Base-by-base conservation (phyloP, 2,113 vertebrate genomes). In the Tonatia bakeri region DNA sequence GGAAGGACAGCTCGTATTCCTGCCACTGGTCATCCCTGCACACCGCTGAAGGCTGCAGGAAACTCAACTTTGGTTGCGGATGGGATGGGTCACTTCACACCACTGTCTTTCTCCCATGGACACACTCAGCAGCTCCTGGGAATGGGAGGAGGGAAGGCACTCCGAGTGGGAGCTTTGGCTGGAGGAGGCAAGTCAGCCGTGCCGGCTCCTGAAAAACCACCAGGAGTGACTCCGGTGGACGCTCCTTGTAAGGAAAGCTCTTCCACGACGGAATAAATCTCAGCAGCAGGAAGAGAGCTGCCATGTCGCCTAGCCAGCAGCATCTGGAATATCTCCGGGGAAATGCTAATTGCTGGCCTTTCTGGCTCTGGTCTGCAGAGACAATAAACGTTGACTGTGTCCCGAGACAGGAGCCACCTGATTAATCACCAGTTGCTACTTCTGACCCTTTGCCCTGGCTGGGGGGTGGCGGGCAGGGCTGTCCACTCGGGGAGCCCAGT, bases 341-440 rank as follows among this genome's bases (percentile, higher is more conserved):
- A 97, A 96, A 97, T 90, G 89, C 91, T 95, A 96, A 96, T 94
- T 85, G 82, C 70, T 52, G 93, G 91, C 64, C 86, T 92, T 76
- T 84, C 14, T 26, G 91, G 81, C 75, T 85, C 90, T 96, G 94
- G 87, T 65, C 86, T 65, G 83, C 54, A 94, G 96, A 97, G 86
- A 91, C 19, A 94, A 72, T 79, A 38, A 86, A 94, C 15, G n/a
- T 8, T 7, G 4, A 73, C 90, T 87, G 54, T 45, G 85, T 43
- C 93, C 91, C 88, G 52, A 96, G 96, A 95, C 36, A 92, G 93
- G 45, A 54, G 75, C 50, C 72, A 50, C 65, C 61, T 96, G 76
- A 97, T 95, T 91, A 96, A 97, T 96, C 5, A 19, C 64, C 82
- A 22, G 45, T 93, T 95, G 96, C 64, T 95, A 43, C 92, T 95